Percentiles rank a stretch among this genome's conserved stretches.
Evolutionary conservation across 2,797 vertebrate genomes (phyloP).

Genomic region (Decapterus maruadsi): DNA sequence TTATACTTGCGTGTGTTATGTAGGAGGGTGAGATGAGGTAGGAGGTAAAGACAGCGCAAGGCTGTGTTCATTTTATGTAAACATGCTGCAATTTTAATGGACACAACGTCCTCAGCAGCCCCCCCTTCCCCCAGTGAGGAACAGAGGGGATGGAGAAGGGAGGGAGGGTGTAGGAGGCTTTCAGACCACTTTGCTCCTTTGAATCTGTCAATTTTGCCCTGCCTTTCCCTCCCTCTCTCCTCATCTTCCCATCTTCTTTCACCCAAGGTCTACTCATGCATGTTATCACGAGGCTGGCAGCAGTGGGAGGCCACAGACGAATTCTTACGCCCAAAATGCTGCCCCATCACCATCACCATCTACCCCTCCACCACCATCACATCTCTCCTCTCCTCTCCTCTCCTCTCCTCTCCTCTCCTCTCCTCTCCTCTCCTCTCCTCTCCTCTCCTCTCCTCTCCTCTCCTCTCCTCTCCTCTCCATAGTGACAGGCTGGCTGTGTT

Average conservation of each 20-base stretch:
- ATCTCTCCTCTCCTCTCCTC: neutral
- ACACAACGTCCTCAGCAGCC: conserved; percentile 66
- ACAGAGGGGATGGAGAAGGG: conserved; percentile 25
- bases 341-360: conserved; percentile 41
- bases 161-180: conserved; percentile 66
- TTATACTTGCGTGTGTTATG: conserved; percentile 35
- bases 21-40: conserved; percentile 50
- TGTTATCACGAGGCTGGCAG: conserved; percentile 81
- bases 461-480: conserved; percentile 14
- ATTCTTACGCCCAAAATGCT: conserved; percentile 64
- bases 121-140: conserved; percentile 30
- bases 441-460: conserved; percentile 9
- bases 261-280: conserved; percentile 76
- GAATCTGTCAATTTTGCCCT: conserved; percentile 69
- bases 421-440: conserved; percentile 8
- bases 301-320: conserved; percentile 70
- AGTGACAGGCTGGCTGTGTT: conserved; percentile 46
- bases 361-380: conserved; percentile 35
- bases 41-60: conserved; percentile 55
- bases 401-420: neutral
- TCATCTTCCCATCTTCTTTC: conserved; percentile 73
- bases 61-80: conserved; percentile 69
- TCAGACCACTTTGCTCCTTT: conserved; percentile 79
- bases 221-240: conserved; percentile 59
- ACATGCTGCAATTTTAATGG: conserved; percentile 79